Base-by-base conservation (phyloP, 2,888 invertebrate species). In the Leistus spinibarbis region DNA sequence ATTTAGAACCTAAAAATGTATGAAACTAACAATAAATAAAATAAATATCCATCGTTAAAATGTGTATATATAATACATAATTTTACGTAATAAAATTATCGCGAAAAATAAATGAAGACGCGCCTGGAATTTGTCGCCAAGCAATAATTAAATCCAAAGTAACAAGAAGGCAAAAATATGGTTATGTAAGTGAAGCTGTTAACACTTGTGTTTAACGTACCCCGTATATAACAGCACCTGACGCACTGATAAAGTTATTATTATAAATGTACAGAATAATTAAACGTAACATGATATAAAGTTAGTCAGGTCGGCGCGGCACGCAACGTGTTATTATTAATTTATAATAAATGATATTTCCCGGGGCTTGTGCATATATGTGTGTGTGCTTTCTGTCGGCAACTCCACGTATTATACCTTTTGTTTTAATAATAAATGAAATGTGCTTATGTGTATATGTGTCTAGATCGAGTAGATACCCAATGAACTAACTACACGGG, bases 291-390 rank as follows among this genome's bases (percentile, higher is more conserved):
- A 24, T 66, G 69, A 69, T 69, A 69, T 69, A 62, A 69, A 69
- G 19, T 66, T 53, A 66, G 2, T 24, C 64, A 20, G 23, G 24
- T 66, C 40, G 40, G 40, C 40, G 13, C 40, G 40, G 40, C 40
- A 40, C 3, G 71, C 23, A 65, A 56, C 72, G 57, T 40, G 65
- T 72, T 72, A 66, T 73, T 67, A 73, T 73, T 73, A 67, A 73
- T 73, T 67, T 60, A 64, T 62, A 54, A 63, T 67, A 54, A 73
- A 73, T 73, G 67, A 73, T 73, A 73, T 72, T 72, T 72, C 72
- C 60, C 17, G 17, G 60, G 22, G 60, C n/a, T 19, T 60, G 19
- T 19, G 60, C 20, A 16, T 19, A 16, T 3, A 9, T 16, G 22
- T 10, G 60, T 60, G 22, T 72, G 57, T 69, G 24, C 23, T 65